A percentile compares a stretch with the other conserved stretches of the same genome.
phyloP scores from a whole-genome alignment of 35 echinoderm and acorn worm species.

The Apostichopus californicus region DNA sequence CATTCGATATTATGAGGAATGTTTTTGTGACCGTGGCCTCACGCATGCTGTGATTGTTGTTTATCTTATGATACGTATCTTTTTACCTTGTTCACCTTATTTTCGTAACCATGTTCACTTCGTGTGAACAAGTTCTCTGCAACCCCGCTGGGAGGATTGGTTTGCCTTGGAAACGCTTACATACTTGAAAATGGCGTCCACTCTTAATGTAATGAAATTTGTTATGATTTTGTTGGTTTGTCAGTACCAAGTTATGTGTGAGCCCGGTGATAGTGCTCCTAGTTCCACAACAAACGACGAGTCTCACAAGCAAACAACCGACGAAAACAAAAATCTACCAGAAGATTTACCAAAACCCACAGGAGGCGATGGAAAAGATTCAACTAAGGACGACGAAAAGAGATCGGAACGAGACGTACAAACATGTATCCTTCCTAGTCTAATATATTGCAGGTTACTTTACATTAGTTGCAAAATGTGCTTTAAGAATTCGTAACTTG shows the following conservation, averaged over 20 bases:
- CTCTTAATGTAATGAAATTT: neutral
- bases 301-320: neutral
- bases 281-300: neutral
- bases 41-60: neutral
- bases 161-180: neutral
- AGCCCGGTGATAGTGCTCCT: neutral
- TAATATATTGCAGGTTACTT: neutral
- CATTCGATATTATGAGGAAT: neutral
- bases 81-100: neutral
- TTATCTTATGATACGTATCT: neutral
- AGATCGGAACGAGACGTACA: neutral
- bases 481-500: neutral
- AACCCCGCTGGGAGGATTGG: neutral
- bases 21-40: neutral
- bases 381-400: neutral
- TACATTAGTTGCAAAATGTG: neutral
- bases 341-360: neutral
- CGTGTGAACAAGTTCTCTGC: neutral
- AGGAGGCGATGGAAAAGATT: neutral
- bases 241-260: neutral
- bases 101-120: neutral
- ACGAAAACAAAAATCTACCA: neutral
- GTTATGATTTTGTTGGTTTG: neutral
- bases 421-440: neutral
- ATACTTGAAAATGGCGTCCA: neutral